Conservation (phyloP, 2,113 vertebrate species). For the Tetrax tetrax region DNA sequence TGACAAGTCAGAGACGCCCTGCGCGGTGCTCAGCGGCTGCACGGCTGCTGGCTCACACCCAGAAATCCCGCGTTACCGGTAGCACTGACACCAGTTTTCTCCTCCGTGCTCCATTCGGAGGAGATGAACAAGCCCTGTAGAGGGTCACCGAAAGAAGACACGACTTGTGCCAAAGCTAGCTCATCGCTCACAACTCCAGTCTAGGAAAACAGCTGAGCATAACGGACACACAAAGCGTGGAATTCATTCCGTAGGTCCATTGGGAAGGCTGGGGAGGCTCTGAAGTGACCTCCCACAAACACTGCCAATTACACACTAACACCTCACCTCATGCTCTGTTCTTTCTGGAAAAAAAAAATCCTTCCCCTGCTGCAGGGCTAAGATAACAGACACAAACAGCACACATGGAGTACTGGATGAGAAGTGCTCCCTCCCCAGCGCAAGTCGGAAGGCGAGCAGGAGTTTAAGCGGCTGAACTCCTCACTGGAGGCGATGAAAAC, state of each 20-base stretch:
- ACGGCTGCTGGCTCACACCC: not conserved
- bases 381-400: accelerated
- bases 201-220: not conserved
- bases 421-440: not conserved
- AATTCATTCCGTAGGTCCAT: not conserved
- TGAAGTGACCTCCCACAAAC: not conserved
- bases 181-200: accelerated
- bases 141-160: not conserved
- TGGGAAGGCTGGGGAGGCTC: not conserved
- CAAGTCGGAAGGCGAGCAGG: not conserved
- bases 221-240: not conserved
- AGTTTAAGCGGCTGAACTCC: not conserved
- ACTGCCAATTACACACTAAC: accelerated
- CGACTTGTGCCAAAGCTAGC: not conserved
- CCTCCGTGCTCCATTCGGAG: not conserved
- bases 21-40: not conserved
- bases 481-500: not conserved
- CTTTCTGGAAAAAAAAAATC: not conserved
- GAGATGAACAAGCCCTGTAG: not conserved
- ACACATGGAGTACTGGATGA: accelerated
- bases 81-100: not conserved
- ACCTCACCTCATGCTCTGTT: not conserved
- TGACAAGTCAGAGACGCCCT: accelerated
- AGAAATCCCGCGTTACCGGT: not conserved
- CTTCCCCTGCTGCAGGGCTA: not conserved